These are phyloP conservation scores for Eremobia ochroleuca DNA, from an alignment of 2,888 invertebrate species.

Conservation along the genomic window DNA sequence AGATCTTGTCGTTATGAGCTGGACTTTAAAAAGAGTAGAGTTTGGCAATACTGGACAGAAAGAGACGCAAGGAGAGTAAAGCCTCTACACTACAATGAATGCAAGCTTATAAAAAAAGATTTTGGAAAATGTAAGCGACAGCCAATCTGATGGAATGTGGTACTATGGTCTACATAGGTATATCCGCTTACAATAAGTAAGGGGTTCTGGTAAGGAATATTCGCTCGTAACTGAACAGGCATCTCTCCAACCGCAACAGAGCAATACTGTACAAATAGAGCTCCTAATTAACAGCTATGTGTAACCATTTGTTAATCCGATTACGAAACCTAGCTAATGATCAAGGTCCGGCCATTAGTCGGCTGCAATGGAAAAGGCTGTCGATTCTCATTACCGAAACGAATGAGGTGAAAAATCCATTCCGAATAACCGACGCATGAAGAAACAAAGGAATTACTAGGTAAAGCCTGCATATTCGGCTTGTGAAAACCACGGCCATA, in stretches of 20 bases:
- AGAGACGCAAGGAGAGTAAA: not conserved
- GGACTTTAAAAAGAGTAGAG: not conserved
- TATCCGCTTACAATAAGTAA: not conserved
- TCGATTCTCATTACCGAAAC: slow-evolving; percentile 46
- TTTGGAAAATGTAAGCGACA: not conserved
- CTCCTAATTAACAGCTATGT: slow-evolving; percentile 26
- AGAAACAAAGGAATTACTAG: slow-evolving; percentile 22
- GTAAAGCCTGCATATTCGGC: not conserved
- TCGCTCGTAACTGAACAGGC: not conserved
- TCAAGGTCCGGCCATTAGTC: slow-evolving; percentile 6
- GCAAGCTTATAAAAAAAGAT: not conserved
- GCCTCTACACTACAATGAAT: not conserved
- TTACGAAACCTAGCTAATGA: slow-evolving; percentile 14
- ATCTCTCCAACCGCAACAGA: slow-evolving; percentile 12
- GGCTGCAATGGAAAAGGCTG: slow-evolving; percentile 23
- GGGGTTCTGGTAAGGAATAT: not conserved
- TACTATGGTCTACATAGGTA: not conserved
- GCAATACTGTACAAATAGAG: not conserved
- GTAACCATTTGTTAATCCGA: slow-evolving; percentile 32
- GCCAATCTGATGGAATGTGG: not conserved
- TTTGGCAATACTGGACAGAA: not conserved
- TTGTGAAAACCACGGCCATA: not conserved
- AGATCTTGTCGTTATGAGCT: not conserved
- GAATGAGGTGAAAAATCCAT: slow-evolving; percentile 41
- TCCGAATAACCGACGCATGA: slow-evolving; percentile 16